Base-by-base conservation (phyloP, 2,797 vertebrate genomes). In the Fratercula arctica region DNA sequence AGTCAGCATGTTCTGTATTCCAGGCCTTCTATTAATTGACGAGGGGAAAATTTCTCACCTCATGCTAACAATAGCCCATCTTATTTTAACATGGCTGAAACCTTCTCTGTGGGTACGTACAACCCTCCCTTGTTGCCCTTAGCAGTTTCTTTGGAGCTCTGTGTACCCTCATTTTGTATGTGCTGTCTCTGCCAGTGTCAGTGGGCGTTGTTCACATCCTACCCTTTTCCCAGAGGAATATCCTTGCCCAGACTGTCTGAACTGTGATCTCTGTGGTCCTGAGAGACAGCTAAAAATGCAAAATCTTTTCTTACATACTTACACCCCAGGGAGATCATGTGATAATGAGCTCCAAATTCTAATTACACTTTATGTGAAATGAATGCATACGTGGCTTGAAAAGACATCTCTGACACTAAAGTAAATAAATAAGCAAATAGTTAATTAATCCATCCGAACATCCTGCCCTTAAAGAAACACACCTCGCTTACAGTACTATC, bases 1-100 rank as follows among this genome's bases (percentile, higher is more conserved):
- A 89, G 85, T 97, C 89, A 91, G 53, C 61, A 10, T 96, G 84
- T 85, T 96, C 88, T 94, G 79, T 96, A 46, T 94, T 91, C 24
- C 37, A 91, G 68, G 37, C 66, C 20, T 97, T 93, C 88, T 72
- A 43, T 89, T 95, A 89, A 94, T 68, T 91, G 92, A 91, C 2
- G 33, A 94, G 78, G 87, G 91, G 77, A 63, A 88, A 89, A 57
- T 57, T 56, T 95, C 95, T 95, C 83, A 39, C 76, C 85, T 97
- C 70, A 0, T 74, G 46, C 67, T 89, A 95, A 90, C 84, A 94
- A 68, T 68, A 45, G 18, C 43, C 91, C 48, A 77, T 96, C 95
- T 96, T 90, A 95, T 89, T 96, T 95, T 72, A 91, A 79, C 67
- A 60, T 26, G 23, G 57, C 69, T 87, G 91, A 95, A 94, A 87